Evolutionary conservation across 2,113 vertebrate species (phyloP).

Genomic region (Melanostigma gelatinosum): DNA sequence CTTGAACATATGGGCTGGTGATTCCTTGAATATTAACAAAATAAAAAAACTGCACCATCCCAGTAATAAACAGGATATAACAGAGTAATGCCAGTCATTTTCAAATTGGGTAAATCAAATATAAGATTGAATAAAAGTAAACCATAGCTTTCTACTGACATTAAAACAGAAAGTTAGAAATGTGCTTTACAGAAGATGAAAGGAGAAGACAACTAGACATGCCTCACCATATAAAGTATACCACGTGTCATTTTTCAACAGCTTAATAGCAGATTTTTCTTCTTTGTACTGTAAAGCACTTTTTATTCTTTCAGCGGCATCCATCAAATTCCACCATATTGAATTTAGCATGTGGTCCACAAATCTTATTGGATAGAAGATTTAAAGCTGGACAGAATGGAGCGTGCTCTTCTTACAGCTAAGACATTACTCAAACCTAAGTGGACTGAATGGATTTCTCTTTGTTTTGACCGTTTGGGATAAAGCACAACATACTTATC

Average conservation of each 20-base stretch:
- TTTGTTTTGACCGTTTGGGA: neutral
- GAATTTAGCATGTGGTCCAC: constrained; percentile 15
- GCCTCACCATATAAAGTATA: neutral
- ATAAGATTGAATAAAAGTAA: constrained; percentile 12
- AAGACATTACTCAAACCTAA: constrained; percentile 15
- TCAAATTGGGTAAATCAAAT: neutral
- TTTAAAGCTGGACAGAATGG: constrained; percentile 10
- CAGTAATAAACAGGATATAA: neutral
- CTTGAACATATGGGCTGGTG: neutral
- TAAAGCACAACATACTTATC: neutral
- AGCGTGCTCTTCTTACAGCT: constrained; percentile 5
- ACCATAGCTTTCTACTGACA: neutral
- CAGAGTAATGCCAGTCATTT: neutral
- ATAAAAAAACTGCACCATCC: neutral
- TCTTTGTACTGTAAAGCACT: constrained; percentile 1
- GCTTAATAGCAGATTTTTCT: neutral
- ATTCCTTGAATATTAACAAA: neutral
- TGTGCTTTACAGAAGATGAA: constrained; percentile 10
- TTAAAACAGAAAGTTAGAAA: neutral
- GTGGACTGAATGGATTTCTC: neutral
- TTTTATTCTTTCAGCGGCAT: neutral
- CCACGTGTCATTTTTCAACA: constrained; percentile 2
- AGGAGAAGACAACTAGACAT: constrained; percentile 3
- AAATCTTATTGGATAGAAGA: constrained; percentile 31
- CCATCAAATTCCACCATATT: constrained; percentile 12